These are phyloP conservation scores for Drosophila oshimai DNA, from an alignment of 1,140 invertebrate genomes.

Conservation along the genomic window DNA sequence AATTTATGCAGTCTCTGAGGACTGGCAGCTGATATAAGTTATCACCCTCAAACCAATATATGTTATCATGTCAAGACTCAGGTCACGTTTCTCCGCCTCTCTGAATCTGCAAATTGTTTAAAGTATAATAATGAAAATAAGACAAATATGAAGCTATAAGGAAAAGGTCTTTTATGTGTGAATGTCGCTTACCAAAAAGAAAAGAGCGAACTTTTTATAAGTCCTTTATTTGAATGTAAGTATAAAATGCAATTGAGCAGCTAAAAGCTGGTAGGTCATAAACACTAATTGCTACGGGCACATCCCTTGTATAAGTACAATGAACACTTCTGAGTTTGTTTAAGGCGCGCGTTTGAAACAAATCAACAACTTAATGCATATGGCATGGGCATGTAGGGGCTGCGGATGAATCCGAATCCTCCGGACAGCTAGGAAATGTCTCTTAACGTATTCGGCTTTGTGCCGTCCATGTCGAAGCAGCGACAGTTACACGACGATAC, in stretches of 20 bases:
- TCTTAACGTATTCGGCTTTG: conserved; percentile 58
- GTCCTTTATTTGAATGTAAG: conserved; percentile 52
- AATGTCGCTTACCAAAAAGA: neutral
- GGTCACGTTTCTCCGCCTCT: too few species aligned
- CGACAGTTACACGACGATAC: conserved; percentile 96
- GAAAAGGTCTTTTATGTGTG: too few species aligned
- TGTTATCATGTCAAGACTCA: too few species aligned
- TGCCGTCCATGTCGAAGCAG: conserved; percentile 91
- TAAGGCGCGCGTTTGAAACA: conserved; percentile 61
- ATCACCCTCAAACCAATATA: too few species aligned
- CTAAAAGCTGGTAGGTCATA: conserved; percentile 68
- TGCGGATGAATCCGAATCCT: neutral
- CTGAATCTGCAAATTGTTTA: too few species aligned
- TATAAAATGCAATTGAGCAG: conserved; percentile 78
- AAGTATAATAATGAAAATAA: too few species aligned
- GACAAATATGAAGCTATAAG: too few species aligned
- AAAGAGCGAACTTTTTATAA: neutral
- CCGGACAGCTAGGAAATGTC: conserved; percentile 65
- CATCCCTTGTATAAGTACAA: conserved; percentile 72
- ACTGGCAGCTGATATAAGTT: neutral
- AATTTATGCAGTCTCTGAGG: neutral
- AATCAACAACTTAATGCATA: conserved; percentile 54
- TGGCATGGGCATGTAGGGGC: conserved; percentile 47
- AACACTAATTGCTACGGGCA: conserved; percentile 65
- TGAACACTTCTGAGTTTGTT: conserved; percentile 70